phyloP scores from a whole-genome alignment of 1,140 invertebrate genomes.

The Bombus soroeensis region DNA sequence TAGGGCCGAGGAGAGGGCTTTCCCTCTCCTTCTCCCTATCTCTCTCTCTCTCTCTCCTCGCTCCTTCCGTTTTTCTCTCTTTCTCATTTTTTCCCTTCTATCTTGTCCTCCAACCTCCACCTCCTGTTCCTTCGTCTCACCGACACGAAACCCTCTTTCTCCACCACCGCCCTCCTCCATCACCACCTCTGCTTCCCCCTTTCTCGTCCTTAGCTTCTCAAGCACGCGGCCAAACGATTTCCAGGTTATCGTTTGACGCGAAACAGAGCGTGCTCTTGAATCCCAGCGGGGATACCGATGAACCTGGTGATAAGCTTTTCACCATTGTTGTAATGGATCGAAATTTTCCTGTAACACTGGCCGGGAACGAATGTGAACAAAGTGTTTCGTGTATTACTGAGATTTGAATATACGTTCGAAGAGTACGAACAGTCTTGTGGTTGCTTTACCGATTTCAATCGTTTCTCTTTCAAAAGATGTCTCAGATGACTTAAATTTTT shows the following conservation, averaged over 20 bases:
- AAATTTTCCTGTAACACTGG: neutral
- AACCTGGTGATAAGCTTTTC: constrained; percentile 9
- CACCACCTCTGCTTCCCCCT: constrained; percentile 6
- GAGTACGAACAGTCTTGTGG: neutral
- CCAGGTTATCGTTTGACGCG: constrained; percentile 53
- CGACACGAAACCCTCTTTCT: constrained; percentile 17
- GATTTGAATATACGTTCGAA: neutral
- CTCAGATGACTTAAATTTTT: too few relatives aligned
- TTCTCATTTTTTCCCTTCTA: constrained; percentile 54
- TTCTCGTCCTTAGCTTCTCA: constrained; percentile 25
- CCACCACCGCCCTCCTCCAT: neutral
- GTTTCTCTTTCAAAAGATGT: neutral
- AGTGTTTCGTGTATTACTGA: neutral
- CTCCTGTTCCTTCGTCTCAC: constrained; percentile 34
- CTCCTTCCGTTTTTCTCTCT: constrained; percentile 22
- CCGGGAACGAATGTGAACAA: neutral
- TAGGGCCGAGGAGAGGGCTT: constrained; percentile 80
- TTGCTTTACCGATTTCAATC: neutral
- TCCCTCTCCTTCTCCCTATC: constrained; percentile 38
- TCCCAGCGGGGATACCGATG: constrained; percentile 27
- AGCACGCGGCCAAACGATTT: constrained; percentile 53
- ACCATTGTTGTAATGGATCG: neutral
- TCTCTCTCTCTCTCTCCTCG: constrained; percentile 11
- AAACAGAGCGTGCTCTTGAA: constrained; percentile 45
- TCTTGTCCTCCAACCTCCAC: constrained; percentile 53